These are phyloP conservation scores for Apocheima hispidaria DNA, from an alignment of 2,888 invertebrate genomes.

Conservation along the genomic window DNA sequence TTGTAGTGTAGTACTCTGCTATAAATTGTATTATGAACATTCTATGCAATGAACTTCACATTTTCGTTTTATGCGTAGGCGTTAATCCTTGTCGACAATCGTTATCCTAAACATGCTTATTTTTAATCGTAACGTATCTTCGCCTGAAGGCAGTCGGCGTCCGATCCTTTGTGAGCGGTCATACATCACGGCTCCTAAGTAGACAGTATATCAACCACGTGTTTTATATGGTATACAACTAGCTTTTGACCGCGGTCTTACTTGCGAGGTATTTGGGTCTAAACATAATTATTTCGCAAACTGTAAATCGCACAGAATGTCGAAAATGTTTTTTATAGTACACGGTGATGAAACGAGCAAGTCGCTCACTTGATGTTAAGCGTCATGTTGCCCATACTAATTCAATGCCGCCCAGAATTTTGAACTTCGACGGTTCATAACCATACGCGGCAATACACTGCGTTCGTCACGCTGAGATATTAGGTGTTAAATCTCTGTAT, in stretches of 20 bases:
- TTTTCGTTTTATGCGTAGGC: slow-evolving; percentile 26
- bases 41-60: not conserved
- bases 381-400: no score
- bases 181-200: slow-evolving; percentile 84
- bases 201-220: slow-evolving; percentile 86
- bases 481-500: no score
- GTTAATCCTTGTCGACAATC: slow-evolving; percentile 64
- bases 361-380: no score
- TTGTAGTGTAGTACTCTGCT: not conserved
- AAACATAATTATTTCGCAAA: no score
- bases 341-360: no score
- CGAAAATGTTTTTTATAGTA: no score
- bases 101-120: slow-evolving; percentile 75
- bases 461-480: no score
- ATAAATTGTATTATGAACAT: not conserved
- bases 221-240: slow-evolving; percentile 37
- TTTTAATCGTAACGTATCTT: slow-evolving; percentile 76
- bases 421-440: no score
- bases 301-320: no score
- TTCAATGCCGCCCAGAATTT: no score
- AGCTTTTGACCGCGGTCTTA: not conserved
- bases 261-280: not conserved
- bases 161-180: slow-evolving; percentile 79
- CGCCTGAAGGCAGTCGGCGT: slow-evolving; percentile 73
- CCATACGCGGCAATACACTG: no score